These are phyloP conservation scores for Mystacides longicornis DNA, from an alignment of 2,888 invertebrate genomes.

Conservation along the genomic window DNA sequence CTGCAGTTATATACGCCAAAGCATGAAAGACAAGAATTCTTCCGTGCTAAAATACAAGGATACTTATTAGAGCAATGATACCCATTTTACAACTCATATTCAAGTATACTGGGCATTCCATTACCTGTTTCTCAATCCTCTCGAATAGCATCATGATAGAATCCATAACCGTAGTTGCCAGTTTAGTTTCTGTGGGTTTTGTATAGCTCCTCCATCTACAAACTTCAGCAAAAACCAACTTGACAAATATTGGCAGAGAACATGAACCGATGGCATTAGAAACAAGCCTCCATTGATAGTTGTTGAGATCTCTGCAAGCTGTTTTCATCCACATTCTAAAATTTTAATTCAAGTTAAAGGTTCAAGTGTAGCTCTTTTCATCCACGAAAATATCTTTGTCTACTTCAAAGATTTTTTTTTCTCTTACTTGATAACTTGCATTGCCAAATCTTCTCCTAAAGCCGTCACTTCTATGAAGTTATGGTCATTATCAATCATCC, in stretches of 20 bases:
- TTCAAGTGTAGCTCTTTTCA: not conserved
- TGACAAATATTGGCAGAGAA: constrained; percentile 93
- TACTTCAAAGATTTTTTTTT: not conserved
- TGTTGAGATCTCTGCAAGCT: constrained; percentile 79
- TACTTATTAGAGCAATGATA: not conserved
- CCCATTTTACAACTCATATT: no score
- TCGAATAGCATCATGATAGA: constrained; percentile 96
- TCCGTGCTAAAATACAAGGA: constrained; percentile 56
- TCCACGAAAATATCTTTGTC: not conserved
- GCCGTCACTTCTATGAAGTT: constrained; percentile 86
- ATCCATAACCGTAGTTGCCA: constrained; percentile 94
- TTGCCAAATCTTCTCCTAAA: constrained; percentile 87
- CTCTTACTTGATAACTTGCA: constrained; percentile 75
- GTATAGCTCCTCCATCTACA: constrained; percentile 97
- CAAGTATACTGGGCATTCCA: no score
- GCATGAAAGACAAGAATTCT: constrained; percentile 89
- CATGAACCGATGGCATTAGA: constrained; percentile 89
- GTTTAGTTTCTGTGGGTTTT: constrained; percentile 82
- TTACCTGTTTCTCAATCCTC: constrained; percentile 84
- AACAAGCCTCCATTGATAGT: constrained; percentile 91
- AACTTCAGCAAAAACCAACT: constrained; percentile 95
- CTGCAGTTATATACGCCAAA: constrained; percentile 93
- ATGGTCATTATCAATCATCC: constrained; percentile 84
- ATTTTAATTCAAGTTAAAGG: not conserved
- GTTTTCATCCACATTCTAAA: constrained; percentile 86